These are phyloP conservation scores for Tipula helvola DNA, from an alignment of 2,888 invertebrate genomes.

Conservation along the genomic window DNA sequence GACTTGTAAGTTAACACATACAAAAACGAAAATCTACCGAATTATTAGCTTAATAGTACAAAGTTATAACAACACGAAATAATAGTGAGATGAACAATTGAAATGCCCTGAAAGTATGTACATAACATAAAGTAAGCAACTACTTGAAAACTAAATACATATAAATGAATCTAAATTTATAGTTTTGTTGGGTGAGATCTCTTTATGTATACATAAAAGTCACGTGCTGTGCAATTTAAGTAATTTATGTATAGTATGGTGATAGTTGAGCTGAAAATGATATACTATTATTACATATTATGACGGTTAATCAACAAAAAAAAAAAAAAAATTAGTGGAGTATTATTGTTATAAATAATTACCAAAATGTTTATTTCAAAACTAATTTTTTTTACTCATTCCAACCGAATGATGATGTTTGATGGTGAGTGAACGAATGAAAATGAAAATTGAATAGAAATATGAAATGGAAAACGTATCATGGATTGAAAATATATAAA, in stretches of 20 bases:
- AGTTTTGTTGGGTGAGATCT: not conserved
- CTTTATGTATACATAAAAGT: not conserved
- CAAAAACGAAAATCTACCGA: not conserved
- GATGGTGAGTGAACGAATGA: not conserved
- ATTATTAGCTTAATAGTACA: not conserved
- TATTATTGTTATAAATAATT: not conserved
- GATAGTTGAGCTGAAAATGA: not conserved
- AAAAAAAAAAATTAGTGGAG: not conserved
- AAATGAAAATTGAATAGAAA: not conserved
- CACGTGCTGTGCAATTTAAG: not conserved
- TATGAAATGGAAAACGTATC: not conserved
- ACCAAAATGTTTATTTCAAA: not conserved
- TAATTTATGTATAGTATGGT: not conserved
- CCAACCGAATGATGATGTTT: not conserved
- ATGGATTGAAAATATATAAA: not conserved
- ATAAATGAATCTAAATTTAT: not conserved
- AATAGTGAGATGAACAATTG: not conserved
- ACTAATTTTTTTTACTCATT: not conserved
- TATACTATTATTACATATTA: not conserved
- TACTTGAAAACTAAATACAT: not conserved
- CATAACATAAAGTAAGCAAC: not conserved
- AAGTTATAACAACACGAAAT: not conserved
- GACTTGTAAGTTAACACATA: not conserved
- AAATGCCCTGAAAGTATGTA: not conserved
- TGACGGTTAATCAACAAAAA: not conserved